These are phyloP conservation scores for Drepanosiphum platanoidis DNA, from an alignment of 2,888 invertebrate genomes.

Conservation along the genomic window DNA sequence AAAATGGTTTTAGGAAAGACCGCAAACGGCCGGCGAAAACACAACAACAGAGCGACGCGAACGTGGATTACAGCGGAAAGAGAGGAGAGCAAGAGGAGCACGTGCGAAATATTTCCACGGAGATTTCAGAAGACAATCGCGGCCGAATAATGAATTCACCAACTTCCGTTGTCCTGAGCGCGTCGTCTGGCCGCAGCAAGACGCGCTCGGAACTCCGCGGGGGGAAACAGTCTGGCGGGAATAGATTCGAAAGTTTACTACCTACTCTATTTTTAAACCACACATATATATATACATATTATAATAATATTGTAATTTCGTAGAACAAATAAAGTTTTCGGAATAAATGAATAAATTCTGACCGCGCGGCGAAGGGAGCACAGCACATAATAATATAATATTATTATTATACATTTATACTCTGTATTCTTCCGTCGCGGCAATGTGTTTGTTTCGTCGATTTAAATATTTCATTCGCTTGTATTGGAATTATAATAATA, in stretches of 20 bases:
- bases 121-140: conserved; percentile 22
- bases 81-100: not conserved
- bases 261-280: not conserved
- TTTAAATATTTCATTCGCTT: not conserved
- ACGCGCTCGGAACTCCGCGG: not conserved
- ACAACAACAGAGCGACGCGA: conserved; percentile 9
- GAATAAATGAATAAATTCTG: conserved; percentile 11
- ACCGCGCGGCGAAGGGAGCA: too few species aligned
- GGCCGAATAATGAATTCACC: not conserved
- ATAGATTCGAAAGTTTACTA: conserved; percentile 25
- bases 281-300: not conserved
- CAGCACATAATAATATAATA: not conserved
- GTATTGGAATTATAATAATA: not conserved
- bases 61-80: not conserved
- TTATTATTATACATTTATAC: too few species aligned
- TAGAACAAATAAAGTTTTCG: not conserved
- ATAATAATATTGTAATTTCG: not conserved
- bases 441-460: not conserved
- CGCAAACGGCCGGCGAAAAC: not conserved
- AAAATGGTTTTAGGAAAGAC: conserved; percentile 28
- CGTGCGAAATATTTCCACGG: conserved; percentile 59
- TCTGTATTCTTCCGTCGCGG: not conserved
- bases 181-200: not conserved
- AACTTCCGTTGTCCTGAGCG: not conserved
- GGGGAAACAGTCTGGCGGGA: conserved; percentile 14